phyloP scores from a whole-genome alignment of 1,140 invertebrate species.

The Magallana ariakensis region DNA sequence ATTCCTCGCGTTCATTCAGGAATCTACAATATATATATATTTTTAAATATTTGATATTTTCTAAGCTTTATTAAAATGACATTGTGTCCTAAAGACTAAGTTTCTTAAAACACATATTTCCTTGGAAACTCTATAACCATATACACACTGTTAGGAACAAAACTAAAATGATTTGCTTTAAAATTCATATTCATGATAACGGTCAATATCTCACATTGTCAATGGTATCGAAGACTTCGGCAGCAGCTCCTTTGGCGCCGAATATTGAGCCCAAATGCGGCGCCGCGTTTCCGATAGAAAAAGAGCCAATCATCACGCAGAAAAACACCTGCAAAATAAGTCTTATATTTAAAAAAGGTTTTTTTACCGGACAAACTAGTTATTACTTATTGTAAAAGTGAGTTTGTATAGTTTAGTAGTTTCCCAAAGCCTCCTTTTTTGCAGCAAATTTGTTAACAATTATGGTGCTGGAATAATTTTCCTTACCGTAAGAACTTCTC shows the following conservation, averaged over 20 bases:
- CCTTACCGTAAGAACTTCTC: conserved; percentile 67
- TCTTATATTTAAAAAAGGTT: not conserved
- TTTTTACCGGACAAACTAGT: not conserved
- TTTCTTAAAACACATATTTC: no score
- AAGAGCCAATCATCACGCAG: conserved; percentile 89
- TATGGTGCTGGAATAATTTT: not conserved
- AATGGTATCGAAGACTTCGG: conserved; percentile 88
- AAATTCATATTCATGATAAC: no score
- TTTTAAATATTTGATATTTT: no score
- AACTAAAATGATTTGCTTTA: no score
- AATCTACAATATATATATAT: no score
- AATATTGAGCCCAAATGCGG: conserved; percentile 89
- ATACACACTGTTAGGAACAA: no score
- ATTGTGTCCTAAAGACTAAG: no score
- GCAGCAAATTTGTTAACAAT: not conserved
- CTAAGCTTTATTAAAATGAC: no score
- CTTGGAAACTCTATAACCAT: no score
- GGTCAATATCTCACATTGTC: conserved; percentile 79
- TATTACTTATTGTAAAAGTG: not conserved
- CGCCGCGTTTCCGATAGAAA: conserved; percentile 90
- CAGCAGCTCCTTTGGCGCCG: conserved; percentile 88
- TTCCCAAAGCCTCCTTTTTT: no score
- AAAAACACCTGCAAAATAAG: conserved; percentile 75
- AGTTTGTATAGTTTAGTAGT: not conserved
- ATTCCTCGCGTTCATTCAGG: no score